Conservation (phyloP, 2,888 invertebrate genomes). For the Eristalis pertinax region DNA sequence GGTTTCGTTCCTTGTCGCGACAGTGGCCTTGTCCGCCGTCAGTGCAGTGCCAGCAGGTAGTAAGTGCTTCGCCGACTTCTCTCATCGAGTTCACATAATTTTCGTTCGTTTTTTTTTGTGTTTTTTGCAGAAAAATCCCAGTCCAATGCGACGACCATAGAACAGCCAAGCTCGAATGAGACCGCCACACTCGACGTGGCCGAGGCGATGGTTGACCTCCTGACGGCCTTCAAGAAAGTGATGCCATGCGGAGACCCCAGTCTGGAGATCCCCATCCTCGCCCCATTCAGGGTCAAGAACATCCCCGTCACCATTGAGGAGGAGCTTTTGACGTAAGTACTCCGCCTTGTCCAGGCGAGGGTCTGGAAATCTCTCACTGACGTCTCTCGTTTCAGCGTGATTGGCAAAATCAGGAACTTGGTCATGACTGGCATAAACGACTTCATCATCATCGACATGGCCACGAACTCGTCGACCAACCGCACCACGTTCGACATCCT, state of each 20-base stretch:
- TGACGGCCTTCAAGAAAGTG: slow-evolving; percentile 73
- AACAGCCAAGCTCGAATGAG: background rate
- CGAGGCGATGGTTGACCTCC: slow-evolving; percentile 70
- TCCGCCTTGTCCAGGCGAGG: background rate
- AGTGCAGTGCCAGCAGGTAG: slow-evolving; percentile 50
- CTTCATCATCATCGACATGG: slow-evolving; percentile 72
- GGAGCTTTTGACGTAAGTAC: slow-evolving; percentile 41
- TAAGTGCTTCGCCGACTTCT: background rate
- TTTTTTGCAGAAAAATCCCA: background rate
- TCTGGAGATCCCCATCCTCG: slow-evolving; percentile 74
- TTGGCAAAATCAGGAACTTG: slow-evolving; percentile 75
- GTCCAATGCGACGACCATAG: background rate
- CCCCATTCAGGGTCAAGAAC: slow-evolving; percentile 66
- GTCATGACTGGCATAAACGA: slow-evolving; percentile 74
- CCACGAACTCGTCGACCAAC: slow-evolving; percentile 68
- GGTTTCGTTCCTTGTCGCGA: slow-evolving; percentile 38
- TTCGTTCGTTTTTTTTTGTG: background rate
- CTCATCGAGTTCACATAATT: background rate
- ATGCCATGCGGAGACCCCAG: slow-evolving; percentile 76
- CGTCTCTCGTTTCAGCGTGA: slow-evolving; percentile 38
- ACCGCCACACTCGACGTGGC: slow-evolving; percentile 60
- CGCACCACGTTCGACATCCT: slow-evolving; percentile 74
- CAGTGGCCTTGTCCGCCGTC: slow-evolving; percentile 65
- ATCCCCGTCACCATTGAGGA: background rate
- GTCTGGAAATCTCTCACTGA: too few species aligned